These are phyloP conservation scores for Toxotes chatareus DNA, from an alignment of 2,113 vertebrate species.

Conservation along the genomic window DNA sequence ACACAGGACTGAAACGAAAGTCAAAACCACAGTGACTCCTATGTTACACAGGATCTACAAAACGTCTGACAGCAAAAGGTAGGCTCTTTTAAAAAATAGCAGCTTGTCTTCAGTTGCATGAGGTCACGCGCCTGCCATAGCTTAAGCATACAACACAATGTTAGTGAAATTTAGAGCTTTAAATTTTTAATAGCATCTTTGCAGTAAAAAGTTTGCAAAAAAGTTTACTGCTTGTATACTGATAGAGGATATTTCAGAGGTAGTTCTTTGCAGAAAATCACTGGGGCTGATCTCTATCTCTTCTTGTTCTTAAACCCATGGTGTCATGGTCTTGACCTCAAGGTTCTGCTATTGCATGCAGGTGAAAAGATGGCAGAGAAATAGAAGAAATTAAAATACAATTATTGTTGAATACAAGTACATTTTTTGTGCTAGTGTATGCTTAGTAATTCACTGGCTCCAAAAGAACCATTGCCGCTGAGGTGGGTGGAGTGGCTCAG, in stretches of 20 bases:
- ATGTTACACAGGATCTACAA: background rate
- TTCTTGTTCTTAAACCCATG: background rate
- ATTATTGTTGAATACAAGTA: background rate
- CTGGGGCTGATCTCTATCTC: background rate
- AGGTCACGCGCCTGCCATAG: background rate
- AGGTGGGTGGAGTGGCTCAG: background rate
- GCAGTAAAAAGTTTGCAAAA: background rate
- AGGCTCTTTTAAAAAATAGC: background rate
- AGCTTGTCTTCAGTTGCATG: background rate
- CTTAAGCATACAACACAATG: background rate
- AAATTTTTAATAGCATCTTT: background rate
- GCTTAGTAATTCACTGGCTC: background rate
- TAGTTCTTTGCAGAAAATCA: conserved; percentile 8
- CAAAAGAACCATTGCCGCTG: background rate
- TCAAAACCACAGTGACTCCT: conserved; percentile 19
- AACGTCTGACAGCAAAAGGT: conserved; percentile 4
- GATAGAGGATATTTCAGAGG: background rate
- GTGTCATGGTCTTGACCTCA: background rate
- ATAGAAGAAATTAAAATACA: background rate
- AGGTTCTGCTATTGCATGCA: background rate
- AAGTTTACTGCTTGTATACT: background rate
- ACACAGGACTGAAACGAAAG: conserved; percentile 15
- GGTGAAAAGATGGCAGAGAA: background rate
- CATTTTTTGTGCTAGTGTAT: background rate
- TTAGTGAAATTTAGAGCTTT: background rate